A percentile compares a stretch with the other conserved stretches of the same genome.
Conservation (phyloP, 2,113 vertebrate genomes). For the Mus spicilegus region DNA sequence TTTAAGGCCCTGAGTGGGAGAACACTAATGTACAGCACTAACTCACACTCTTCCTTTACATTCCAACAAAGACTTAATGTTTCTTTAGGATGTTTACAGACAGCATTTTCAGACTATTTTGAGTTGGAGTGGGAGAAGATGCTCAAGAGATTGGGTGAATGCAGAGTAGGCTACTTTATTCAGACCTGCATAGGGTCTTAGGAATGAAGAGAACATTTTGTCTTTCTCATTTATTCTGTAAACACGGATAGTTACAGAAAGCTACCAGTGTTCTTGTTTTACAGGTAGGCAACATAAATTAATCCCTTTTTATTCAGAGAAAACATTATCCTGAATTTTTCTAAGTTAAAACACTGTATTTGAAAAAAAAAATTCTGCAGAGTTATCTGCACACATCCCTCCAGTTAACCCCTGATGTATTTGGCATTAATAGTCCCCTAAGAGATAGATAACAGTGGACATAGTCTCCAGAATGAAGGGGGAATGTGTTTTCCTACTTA, state of each 20-base stretch:
- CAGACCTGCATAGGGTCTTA: not conserved
- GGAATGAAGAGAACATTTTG: not conserved
- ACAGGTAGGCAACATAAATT: not conserved
- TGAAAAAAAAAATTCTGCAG: not conserved
- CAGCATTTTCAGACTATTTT: not conserved
- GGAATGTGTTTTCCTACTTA: not conserved
- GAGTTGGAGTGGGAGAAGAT: not conserved
- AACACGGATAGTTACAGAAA: not conserved
- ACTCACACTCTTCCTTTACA: slow-evolving; percentile 1
- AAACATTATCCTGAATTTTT: not conserved
- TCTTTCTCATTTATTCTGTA: not conserved
- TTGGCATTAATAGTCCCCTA: not conserved
- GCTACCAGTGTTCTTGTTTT: not conserved
- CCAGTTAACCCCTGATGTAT: not conserved
- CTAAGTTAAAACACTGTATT: too few species aligned
- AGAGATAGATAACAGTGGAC: not conserved
- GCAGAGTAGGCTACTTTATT: not conserved
- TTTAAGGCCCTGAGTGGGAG: slow-evolving; percentile 43
- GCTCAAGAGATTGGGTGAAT: not conserved
- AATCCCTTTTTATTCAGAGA: not conserved
- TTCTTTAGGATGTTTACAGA: slow-evolving; percentile 47
- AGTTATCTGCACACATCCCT: not conserved
- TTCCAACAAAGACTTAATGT: not conserved
- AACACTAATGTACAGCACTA: slow-evolving; percentile 12
- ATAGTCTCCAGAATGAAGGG: not conserved